These are phyloP conservation scores for Ophioderma brevispina DNA, from an alignment of 35 echinoderm and acorn worm species.

Conservation along the genomic window DNA sequence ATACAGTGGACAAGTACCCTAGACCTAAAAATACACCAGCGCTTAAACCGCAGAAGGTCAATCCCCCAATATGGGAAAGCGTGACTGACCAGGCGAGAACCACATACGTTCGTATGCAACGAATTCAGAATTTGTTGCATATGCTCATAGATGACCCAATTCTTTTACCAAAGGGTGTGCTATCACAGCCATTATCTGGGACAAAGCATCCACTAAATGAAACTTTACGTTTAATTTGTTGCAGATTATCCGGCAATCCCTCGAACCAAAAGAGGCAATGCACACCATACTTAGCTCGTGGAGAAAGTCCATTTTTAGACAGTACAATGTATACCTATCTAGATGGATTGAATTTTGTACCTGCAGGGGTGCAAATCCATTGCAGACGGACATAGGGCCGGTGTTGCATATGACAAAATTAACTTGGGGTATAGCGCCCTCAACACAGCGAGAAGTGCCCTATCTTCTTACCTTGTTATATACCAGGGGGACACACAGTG, in stretches of 20 bases:
- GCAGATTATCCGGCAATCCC: conserved; percentile 27
- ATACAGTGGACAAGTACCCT: conserved; percentile 16
- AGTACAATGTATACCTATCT: conserved; percentile 14
- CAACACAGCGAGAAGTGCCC: conserved; percentile 40
- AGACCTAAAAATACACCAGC: not conserved
- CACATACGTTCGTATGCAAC: conserved; percentile 33
- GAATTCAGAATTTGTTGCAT: conserved; percentile 36
- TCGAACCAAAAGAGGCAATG: conserved; percentile 2
- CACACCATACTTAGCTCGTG: conserved; percentile 13
- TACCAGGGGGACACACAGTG: conserved; percentile 16
- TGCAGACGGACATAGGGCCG: not conserved
- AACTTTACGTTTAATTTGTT: conserved; percentile 1
- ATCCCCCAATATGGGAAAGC: conserved; percentile 49
- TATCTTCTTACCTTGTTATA: not conserved
- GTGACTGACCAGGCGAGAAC: not conserved
- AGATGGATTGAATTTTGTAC: conserved; percentile 11
- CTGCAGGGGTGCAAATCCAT: not conserved
- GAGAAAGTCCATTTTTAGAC: not conserved
- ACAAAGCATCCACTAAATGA: not conserved
- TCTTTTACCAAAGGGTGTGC: not conserved
- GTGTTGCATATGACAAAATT: not conserved
- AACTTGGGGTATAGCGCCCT: conserved; percentile 39
- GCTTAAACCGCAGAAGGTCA: conserved; percentile 35
- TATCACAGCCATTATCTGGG: not conserved
- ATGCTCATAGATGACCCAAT: conserved; percentile 18